Base-by-base conservation (phyloP, 2,113 vertebrate genomes). In the Cariama cristata region DNA sequence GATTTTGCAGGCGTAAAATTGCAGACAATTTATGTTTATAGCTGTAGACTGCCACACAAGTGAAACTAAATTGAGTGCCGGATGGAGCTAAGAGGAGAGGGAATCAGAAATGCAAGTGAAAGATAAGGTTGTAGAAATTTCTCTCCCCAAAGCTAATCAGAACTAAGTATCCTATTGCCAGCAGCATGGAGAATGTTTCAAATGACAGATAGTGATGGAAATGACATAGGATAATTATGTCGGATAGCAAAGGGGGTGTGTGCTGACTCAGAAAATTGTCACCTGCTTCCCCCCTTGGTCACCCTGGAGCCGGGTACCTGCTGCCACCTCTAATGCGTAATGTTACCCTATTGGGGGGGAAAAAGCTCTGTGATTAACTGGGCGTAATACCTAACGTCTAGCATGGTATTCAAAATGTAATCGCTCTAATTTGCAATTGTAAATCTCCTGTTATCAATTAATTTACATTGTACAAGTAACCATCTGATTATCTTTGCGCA, bases 391-490 rank as follows among this genome's bases (percentile, higher is more conserved):
- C 88, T 84, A 44, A 44, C 53, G 19, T 82, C 90, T 80, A 68
- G 52, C 73, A 16, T 26, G 21, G 47, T 40, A 53, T 73, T 94
- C 85, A 32, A 76, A 95, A 86, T 69, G 77, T 91, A 96, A 97
- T 94, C 55, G 2, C 83, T 80, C 86, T 76, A 69, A 91, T 95
- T 97, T 96, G 93, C 92, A 87, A 86, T 86, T 85, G 94, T 92
- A 97, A 97, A 94, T 96, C 96, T 97, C 95, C 93, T 40, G 91
- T 96, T 98, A 98, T 98, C 98, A 98, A 96, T 98, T 98, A 97
- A 98, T 98, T 98, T 94, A n/a, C 92, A 74, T 94, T 93, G 97
- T 95, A 96, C 96, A 45, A 90, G 93, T 97, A 92, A 66, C 96
- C 88, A 91, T 95, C 97, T 97, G 98, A 98, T 98, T 96, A 97